phyloP scores from a whole-genome alignment of 1,140 invertebrate genomes.

The Pentalonia nigronervosa region DNA sequence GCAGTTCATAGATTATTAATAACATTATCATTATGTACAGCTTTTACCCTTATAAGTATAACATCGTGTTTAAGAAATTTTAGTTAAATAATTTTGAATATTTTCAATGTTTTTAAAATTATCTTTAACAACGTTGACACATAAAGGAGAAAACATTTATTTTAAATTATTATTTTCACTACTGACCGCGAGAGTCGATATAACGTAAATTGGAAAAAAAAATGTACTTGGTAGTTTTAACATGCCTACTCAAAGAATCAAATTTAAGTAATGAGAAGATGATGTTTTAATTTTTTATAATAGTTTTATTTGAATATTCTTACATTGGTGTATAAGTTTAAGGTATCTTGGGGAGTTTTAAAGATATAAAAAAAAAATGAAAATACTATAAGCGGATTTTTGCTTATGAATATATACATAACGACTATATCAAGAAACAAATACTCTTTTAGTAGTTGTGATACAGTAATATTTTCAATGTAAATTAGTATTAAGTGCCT shows the following conservation, averaged over 20 bases:
- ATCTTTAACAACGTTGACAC: neutral
- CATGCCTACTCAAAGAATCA: neutral
- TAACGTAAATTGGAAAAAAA: neutral
- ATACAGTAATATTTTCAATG: neutral
- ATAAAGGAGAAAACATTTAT: neutral
- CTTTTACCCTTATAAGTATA: neutral
- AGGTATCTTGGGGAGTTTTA: neutral
- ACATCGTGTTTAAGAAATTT: neutral
- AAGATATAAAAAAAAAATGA: neutral
- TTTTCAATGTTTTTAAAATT: neutral
- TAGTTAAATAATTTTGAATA: neutral
- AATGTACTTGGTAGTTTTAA: neutral
- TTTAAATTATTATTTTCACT: neutral
- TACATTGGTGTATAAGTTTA: neutral
- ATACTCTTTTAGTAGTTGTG: neutral
- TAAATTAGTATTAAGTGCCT: neutral
- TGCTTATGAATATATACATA: neutral
- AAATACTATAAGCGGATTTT: neutral
- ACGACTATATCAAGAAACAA: neutral
- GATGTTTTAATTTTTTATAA: neutral
- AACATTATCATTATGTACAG: neutral
- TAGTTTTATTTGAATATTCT: neutral
- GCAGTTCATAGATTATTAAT: too few relatives aligned
- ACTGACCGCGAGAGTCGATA: too few relatives aligned
- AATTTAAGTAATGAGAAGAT: neutral